phyloP scores from a whole-genome alignment of 1,140 invertebrate species.

The Dendrolimus punctatus region DNA sequence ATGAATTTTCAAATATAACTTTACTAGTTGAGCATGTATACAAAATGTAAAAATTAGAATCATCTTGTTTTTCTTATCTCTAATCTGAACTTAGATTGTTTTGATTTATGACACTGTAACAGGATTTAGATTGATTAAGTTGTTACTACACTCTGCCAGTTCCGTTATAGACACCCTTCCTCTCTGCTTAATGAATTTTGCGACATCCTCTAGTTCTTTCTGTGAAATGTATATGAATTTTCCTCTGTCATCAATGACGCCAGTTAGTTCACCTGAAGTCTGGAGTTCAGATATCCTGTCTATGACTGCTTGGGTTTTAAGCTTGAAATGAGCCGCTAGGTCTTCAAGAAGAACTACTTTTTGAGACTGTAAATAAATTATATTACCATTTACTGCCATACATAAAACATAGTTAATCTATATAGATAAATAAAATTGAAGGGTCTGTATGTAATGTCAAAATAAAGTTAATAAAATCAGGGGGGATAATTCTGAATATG shows the following conservation, averaged over 20 bases:
- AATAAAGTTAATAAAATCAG: too few species aligned
- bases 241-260: constrained; percentile 98
- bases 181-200: constrained; percentile 96
- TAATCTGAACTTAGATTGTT: neutral
- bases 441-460: too few species aligned
- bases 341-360: constrained; percentile 98
- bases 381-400: too few species aligned
- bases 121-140: constrained; percentile 89
- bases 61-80: neutral
- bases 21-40: too few species aligned
- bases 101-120: constrained; percentile 37
- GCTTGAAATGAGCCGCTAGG: constrained; percentile 89
- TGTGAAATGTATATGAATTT: constrained; percentile 99
- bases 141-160: constrained; percentile 94
- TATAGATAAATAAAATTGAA: too few species aligned
- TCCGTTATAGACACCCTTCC: constrained; percentile 95
- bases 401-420: too few species aligned
- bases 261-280: constrained; percentile 84
- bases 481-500: too few species aligned
- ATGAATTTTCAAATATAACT: too few species aligned
- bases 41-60: too few species aligned
- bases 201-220: constrained; percentile 92
- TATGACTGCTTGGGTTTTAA: constrained; percentile 93
- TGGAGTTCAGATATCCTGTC: constrained; percentile 91
- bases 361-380: constrained; percentile 69